phyloP scores from a whole-genome alignment of 2,113 vertebrate species.

The Dicerorhinus sumatrensis region DNA sequence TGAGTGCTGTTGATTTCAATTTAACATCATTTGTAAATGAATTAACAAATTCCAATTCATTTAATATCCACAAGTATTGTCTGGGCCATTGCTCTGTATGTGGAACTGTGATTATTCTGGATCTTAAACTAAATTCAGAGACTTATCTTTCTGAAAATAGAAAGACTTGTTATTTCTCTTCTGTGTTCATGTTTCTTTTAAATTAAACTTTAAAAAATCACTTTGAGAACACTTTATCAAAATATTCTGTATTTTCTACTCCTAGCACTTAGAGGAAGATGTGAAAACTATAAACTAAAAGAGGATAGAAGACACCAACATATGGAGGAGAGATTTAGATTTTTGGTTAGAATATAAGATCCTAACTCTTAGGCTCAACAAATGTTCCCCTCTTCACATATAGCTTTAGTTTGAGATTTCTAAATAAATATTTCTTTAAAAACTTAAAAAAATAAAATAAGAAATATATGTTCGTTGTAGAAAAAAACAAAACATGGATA shows the following conservation, averaged over 20 bases:
- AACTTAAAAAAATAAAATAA: not conserved
- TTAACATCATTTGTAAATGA: not conserved
- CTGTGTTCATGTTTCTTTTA: not conserved
- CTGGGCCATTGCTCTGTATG: not conserved
- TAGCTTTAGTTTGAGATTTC: not conserved
- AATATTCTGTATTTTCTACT: not conserved
- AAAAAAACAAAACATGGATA: not conserved
- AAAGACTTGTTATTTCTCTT: not conserved
- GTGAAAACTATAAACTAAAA: not conserved
- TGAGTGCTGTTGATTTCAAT: not conserved
- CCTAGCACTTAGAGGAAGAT: not conserved
- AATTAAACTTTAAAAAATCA: not conserved
- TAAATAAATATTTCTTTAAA: not conserved
- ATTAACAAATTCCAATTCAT: not conserved
- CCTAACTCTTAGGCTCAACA: not conserved
- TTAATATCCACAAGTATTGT: not conserved
- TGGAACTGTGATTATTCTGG: not conserved
- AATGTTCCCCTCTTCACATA: no score
- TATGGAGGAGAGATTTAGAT: not conserved
- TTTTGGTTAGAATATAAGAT: not conserved
- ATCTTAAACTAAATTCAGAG: not conserved
- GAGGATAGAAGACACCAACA: rapidly evolving
- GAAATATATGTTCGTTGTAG: not conserved
- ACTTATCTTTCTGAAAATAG: not conserved
- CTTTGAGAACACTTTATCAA: not conserved